Evolutionary conservation across 2,888 invertebrate genomes (phyloP).

Genomic region (Autographa gamma): DNA sequence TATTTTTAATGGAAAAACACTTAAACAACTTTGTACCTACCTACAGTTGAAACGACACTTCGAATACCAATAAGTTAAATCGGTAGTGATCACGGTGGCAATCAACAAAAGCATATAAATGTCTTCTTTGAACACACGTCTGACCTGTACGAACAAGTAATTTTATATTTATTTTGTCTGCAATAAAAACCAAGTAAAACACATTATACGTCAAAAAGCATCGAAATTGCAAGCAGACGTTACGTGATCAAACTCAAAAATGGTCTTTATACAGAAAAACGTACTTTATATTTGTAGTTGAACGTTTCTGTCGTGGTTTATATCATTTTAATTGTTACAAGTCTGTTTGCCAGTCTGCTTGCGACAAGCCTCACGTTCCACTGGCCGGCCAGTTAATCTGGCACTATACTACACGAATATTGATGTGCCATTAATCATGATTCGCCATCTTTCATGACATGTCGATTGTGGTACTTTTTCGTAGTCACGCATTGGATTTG

Average conservation of each 20-base stretch:
- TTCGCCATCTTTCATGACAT: slow-evolving; percentile 48
- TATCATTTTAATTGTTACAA: slow-evolving; percentile 56
- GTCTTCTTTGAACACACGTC: neutral
- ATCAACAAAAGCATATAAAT: neutral
- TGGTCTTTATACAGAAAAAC: slow-evolving; percentile 22
- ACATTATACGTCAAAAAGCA: slow-evolving; percentile 25
- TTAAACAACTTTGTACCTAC: neutral
- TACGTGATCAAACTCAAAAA: slow-evolving; percentile 31
- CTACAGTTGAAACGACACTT: neutral
- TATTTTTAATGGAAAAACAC: neutral
- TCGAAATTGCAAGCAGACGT: slow-evolving; percentile 18
- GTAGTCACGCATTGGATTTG: slow-evolving; percentile 24
- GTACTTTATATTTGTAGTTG: slow-evolving; percentile 33
- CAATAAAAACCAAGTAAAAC: slow-evolving; percentile 22
- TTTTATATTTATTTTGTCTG: neutral
- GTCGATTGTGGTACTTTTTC: slow-evolving; percentile 28
- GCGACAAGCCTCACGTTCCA: slow-evolving; percentile 67
- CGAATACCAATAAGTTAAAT: slow-evolving; percentile 1
- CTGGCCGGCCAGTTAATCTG: slow-evolving; percentile 71
- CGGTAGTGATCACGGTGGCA: neutral
- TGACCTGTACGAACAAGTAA: neutral
- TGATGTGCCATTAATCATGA: slow-evolving; percentile 79
- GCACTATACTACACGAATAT: slow-evolving; percentile 74
- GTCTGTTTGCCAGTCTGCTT: slow-evolving; percentile 44
- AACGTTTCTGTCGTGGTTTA: slow-evolving; percentile 41